Base-by-base conservation (phyloP, 2,113 vertebrate species). In the Rhinolophus ferrumequinum region DNA sequence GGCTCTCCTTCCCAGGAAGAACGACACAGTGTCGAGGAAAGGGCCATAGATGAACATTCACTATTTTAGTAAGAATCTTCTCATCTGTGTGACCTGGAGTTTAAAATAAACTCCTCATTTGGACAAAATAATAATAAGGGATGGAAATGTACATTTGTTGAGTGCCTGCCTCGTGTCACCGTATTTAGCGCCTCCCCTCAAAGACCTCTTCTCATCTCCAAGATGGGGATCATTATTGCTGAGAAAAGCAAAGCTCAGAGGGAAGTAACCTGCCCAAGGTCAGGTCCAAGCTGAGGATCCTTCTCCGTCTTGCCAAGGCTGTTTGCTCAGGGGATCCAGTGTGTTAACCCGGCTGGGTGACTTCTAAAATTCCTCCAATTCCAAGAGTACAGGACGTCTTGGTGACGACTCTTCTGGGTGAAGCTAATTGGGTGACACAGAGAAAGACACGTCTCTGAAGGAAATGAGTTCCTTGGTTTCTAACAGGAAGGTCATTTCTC, bases 371-470 rank as follows among this genome's bases (percentile, higher is more conserved):
- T 12, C 76, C 64, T 67, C 9, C 54, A 13, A 0, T 66, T 67
- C n/a, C 35, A 35, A 47, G n/a, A 67, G 26, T 18, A 4, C 47
- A 19, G 0, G 0, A 16, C 1, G 24, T 67, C 76, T 14, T 33
- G 14, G 81, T 26, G 54, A 50, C 88, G 44, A 50, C 66, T 88
- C 81, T 90, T 79, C 44, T 28, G 38, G 21, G 38, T 70, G 44
- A 85, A 64, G 47, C 60, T 96, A 95, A 96, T 70, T 96, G 91
- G 97, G 50, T 95, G 88, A 72, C 96, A 76, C 82, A 62, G 76
- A 80, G 66, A 58, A 41, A 88, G 80, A 66, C 30, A 26, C 0
- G 0, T 21, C 80, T 92, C 67, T 8, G 35, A 91, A 94, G 86
- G 69, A 82, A 90, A 47, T 26, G 52, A 28, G 54, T n/a, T 69